Evolutionary conservation across 2,888 invertebrate genomes (phyloP).

Genomic region (Diarsia brunnea): DNA sequence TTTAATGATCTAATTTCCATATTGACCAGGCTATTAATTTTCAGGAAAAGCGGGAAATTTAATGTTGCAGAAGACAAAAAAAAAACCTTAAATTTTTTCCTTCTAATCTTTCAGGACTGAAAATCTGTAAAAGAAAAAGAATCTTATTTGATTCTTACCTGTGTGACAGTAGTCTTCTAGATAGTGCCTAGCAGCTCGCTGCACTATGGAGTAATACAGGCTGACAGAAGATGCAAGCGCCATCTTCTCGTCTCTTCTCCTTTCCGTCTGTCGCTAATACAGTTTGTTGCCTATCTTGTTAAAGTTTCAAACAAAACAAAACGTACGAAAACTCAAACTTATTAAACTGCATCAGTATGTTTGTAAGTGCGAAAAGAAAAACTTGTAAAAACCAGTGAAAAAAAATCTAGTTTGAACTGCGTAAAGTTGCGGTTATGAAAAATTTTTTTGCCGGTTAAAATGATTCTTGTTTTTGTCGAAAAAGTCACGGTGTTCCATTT

Average conservation of each 20-base stretch:
- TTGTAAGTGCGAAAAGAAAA: constrained; percentile 72
- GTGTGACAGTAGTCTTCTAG: constrained; percentile 93
- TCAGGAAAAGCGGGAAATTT: neutral
- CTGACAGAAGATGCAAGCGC: constrained; percentile 92
- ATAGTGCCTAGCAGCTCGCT: constrained; percentile 92
- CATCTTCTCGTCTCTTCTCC: constrained; percentile 83
- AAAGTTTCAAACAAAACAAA: constrained; percentile 82
- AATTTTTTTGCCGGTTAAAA: constrained; percentile 79
- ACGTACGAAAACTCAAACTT: constrained; percentile 80
- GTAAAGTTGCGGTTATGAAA: constrained; percentile 86
- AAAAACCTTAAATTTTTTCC: constrained; percentile 6
- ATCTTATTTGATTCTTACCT: constrained; percentile 84
- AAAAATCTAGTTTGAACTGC: constrained; percentile 88
- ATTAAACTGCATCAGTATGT: constrained; percentile 81
- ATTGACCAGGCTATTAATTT: neutral
- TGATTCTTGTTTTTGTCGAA: constrained; percentile 69
- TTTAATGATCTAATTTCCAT: neutral
- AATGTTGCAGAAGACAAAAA: neutral
- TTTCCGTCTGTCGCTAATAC: constrained; percentile 80
- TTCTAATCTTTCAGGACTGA: neutral
- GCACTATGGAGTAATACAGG: constrained; percentile 93
- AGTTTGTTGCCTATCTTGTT: constrained; percentile 77
- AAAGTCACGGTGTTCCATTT: constrained; percentile 80
- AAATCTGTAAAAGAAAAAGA: constrained; percentile 6
- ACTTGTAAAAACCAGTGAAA: constrained; percentile 79